These are phyloP conservation scores for Cervus canadensis DNA, from an alignment of 2,113 vertebrate genomes.

Conservation along the genomic window DNA sequence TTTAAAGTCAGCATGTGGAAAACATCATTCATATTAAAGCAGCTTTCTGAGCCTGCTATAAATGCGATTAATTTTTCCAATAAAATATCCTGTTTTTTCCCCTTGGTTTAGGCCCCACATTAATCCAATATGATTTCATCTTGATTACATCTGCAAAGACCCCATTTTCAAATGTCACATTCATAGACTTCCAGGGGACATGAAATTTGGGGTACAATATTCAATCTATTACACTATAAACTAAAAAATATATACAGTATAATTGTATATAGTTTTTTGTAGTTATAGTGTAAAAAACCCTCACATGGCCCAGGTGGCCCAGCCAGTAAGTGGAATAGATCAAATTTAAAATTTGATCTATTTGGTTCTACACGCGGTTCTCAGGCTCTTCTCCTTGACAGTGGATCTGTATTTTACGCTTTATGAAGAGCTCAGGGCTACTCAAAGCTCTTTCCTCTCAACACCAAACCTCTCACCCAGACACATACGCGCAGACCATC, in stretches of 20 bases:
- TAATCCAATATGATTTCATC: neutral
- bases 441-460: neutral
- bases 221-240: neutral
- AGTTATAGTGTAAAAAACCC: neutral
- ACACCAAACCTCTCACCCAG: neutral
- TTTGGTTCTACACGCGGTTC: neutral
- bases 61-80: neutral
- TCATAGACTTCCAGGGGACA: neutral
- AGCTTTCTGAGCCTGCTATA: neutral
- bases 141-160: neutral
- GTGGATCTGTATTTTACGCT: neutral
- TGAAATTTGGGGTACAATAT: neutral
- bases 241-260: neutral
- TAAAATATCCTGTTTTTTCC: neutral
- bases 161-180: neutral
- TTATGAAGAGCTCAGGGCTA: neutral
- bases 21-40: neutral
- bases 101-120: neutral
- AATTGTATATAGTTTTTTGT: neutral
- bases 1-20: neutral
- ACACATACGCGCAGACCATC: neutral
- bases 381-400: neutral
- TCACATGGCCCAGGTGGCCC: neutral
- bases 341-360: neutral
- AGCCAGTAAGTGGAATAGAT: neutral